Evolutionary conservation across 2,113 vertebrate species (phyloP).

Genomic region (Trichomycterus rosablanca): DNA sequence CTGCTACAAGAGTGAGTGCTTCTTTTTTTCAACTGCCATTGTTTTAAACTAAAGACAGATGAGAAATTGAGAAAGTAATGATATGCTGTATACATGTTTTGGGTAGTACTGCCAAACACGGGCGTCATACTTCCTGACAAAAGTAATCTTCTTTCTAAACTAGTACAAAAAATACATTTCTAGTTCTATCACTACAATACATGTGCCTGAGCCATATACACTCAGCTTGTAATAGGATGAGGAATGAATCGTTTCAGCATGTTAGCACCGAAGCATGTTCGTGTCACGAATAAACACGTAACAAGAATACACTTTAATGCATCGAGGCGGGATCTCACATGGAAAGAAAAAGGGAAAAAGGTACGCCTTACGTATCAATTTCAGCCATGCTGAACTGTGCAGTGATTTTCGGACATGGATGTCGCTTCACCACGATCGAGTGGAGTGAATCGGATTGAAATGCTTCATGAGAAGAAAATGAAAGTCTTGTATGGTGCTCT

Average conservation of each 20-base stretch:
- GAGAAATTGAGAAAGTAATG: background rate
- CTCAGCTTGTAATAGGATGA: slow-evolving; percentile 24
- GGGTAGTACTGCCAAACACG: slow-evolving; percentile 26
- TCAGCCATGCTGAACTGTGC: background rate
- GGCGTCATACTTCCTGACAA: slow-evolving; percentile 18
- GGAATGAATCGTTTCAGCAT: slow-evolving; percentile 30
- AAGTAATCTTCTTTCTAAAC: slow-evolving; percentile 16
- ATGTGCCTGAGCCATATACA: slow-evolving; percentile 17
- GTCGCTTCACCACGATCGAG: background rate
- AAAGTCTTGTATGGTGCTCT: background rate
- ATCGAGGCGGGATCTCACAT: slow-evolving; percentile 7
- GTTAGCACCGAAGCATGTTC: slow-evolving; percentile 6
- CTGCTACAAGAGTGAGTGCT: no score
- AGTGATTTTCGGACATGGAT: background rate
- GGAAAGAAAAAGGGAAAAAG: background rate
- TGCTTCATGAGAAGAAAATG: slow-evolving; percentile 5
- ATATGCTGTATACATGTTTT: slow-evolving; percentile 17
- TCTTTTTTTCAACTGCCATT: background rate
- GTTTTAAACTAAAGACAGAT: background rate
- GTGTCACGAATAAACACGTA: slow-evolving; percentile 9
- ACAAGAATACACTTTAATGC: slow-evolving; percentile 3
- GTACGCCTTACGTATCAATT: slow-evolving; percentile 2
- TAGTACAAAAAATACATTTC: slow-evolving; percentile 37
- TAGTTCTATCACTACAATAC: slow-evolving; percentile 35
- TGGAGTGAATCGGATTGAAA: slow-evolving; percentile 4